Conservation (phyloP, 2,113 vertebrate species). For the Lontra canadensis region DNA sequence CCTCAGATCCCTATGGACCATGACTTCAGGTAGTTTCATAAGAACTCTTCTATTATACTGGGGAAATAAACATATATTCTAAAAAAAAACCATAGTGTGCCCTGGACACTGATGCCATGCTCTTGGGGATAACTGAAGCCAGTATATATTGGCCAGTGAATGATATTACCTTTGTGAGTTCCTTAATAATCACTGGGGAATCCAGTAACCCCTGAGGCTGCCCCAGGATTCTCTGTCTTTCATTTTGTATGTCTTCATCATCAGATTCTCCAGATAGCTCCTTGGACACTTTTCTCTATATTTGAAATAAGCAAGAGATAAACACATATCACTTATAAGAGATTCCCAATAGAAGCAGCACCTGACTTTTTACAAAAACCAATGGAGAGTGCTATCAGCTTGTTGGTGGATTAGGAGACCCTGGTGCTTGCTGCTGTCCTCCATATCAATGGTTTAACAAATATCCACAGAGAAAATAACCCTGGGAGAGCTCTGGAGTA, state of each 20-base stretch:
- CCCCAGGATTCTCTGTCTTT: conserved; percentile 39
- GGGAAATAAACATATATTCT: neutral
- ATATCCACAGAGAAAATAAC: neutral
- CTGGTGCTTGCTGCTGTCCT: neutral
- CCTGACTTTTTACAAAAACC: neutral
- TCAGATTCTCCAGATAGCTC: conserved; percentile 42
- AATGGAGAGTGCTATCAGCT: neutral
- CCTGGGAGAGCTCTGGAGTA: neutral
- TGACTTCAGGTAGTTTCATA: neutral
- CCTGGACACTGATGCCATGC: neutral
- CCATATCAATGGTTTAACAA: neutral
- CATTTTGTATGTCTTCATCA: conserved; percentile 48
- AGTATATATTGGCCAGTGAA: neutral
- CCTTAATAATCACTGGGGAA: conserved; percentile 18
- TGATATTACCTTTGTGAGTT: conserved; percentile 60
- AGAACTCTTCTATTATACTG: neutral
- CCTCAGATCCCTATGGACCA: neutral
- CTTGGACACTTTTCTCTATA: neutral
- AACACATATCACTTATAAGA: neutral
- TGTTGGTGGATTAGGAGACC: neutral
- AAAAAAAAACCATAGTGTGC: neutral
- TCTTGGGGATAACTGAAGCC: neutral
- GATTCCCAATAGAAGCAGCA: neutral
- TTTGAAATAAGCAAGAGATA: neutral
- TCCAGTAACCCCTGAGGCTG: neutral